Evolutionary conservation across 2,888 invertebrate genomes (phyloP), one percentile per base, ranked within the genome.

Genomic region (Euproctis similis): DNA sequence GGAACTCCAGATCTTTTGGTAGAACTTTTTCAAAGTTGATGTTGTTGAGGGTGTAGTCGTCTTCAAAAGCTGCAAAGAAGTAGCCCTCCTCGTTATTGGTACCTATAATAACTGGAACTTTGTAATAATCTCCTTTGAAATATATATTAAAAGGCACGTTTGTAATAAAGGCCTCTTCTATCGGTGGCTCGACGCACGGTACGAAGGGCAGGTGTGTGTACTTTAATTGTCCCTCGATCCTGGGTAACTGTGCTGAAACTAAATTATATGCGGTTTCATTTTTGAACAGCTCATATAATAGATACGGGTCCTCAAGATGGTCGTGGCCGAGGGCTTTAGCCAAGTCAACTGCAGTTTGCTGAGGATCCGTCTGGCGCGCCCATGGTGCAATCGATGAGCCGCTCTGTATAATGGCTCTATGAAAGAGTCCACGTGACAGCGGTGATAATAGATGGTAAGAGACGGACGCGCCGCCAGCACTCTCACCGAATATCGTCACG

Each of bases 401-500:
- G 21, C 62, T 63, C 24, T 62, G 61, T 3, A 46, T 5, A 1
- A 62, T 62, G 1, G 49, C 62, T 32, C 44, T 53, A 14, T 59
- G 51, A 26, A 61, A 62, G 1, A 62, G 41, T 3, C 60, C 61
- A 26, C 36, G 48, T 0, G 61, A 53, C 42, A 47, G 42, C 2
- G 49, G 48, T 2, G 61, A 56, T 0, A 61, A 20, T 3, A 60
- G 11, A 8, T 60, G 55, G 13, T 45, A 53, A 0, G 61, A 59
- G 1, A 54, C 51, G 1, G 61, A 56, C 0, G 28, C 41, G 1
- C 43, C 55, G 2, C 62, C 62, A 13, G 60, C 62, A 20, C 62
- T 62, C 22, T 62, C 59, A 1, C 62, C 62, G 20, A 62, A 62
- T 13, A 64, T 29, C 0, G 63, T 62, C 0, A 63, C 53, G 20